Evolutionary conservation across 2,888 invertebrate species (phyloP).

Genomic region (Trichopria drosophilae): DNA sequence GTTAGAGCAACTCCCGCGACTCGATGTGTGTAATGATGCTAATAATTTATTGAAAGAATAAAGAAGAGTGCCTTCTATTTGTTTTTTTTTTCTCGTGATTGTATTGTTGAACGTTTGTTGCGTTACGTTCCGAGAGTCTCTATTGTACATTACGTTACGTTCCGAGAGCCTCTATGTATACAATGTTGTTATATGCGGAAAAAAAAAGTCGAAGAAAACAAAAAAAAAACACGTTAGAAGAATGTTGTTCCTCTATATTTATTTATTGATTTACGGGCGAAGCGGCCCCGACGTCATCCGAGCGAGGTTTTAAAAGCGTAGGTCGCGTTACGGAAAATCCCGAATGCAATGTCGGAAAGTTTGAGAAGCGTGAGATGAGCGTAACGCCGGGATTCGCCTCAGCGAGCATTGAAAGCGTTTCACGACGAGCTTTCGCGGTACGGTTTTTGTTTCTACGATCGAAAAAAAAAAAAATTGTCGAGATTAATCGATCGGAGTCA

Average conservation of each 20-base stretch:
- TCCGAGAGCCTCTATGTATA: slow-evolving; percentile 31
- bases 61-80: slow-evolving; percentile 59
- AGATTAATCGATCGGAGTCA: too few species aligned
- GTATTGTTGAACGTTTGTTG: slow-evolving; percentile 57
- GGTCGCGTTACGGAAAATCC: slow-evolving; percentile 20
- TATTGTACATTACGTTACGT: slow-evolving; percentile 42
- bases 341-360: slow-evolving; percentile 15
- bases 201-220: slow-evolving; percentile 27
- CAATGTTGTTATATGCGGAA: slow-evolving; percentile 45
- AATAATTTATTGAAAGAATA: slow-evolving; percentile 49
- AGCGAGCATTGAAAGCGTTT: too few species aligned
- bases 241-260: slow-evolving; percentile 56
- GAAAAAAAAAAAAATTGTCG: too few species aligned
- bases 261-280: slow-evolving; percentile 53
- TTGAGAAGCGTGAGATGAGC: slow-evolving; percentile 22
- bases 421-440: too few species aligned
- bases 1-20: slow-evolving; percentile 16
- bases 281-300: slow-evolving; percentile 31
- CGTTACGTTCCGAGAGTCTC: slow-evolving; percentile 57
- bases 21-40: slow-evolving; percentile 44
- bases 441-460: too few species aligned
- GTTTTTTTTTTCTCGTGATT: slow-evolving; percentile 56
- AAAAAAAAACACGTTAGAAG: slow-evolving; percentile 45
- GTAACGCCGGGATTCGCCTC: too few species aligned
- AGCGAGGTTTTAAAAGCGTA: slow-evolving; percentile 29